These are phyloP conservation scores for Steinernema feltiae DNA, from an alignment of 1,140 invertebrate species.

Conservation along the genomic window DNA sequence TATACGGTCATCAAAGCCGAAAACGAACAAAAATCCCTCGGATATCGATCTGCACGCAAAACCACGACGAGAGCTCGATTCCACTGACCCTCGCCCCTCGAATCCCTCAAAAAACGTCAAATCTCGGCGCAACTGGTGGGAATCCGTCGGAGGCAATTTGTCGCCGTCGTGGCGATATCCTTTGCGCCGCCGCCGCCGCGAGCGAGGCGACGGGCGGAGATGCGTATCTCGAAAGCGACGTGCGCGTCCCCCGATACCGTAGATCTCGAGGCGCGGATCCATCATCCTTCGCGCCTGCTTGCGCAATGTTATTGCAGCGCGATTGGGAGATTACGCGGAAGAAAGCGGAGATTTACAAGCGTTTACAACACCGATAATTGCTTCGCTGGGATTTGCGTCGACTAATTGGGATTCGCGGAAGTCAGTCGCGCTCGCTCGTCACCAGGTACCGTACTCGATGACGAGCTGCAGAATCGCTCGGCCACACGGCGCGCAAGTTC, in stretches of 20 bases:
- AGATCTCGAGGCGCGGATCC: background rate
- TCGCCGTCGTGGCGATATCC: background rate
- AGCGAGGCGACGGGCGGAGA: too few relatives aligned
- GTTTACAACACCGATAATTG: slow-evolving; percentile 1
- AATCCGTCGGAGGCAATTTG: slow-evolving; percentile 4
- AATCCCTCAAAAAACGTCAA: background rate
- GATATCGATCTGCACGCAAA: too few relatives aligned
- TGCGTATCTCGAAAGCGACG: background rate
- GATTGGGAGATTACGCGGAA: background rate
- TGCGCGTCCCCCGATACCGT: background rate
- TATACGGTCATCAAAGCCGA: too few relatives aligned
- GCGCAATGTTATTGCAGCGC: slow-evolving; percentile 7
- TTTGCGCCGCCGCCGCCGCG: background rate
- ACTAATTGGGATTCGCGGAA: background rate
- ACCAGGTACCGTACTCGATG: too few relatives aligned
- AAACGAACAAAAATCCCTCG: too few relatives aligned
- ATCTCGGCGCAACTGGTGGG: background rate
- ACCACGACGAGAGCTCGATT: background rate
- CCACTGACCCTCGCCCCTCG: background rate
- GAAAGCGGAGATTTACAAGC: background rate
- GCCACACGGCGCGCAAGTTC: too few relatives aligned
- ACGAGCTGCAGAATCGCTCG: too few relatives aligned
- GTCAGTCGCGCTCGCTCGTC: too few relatives aligned
- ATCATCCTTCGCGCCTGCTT: background rate
- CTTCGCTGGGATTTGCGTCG: background rate